These are phyloP conservation scores for Eupithecia dodoneata DNA, from an alignment of 2,888 invertebrate genomes.

Conservation along the genomic window DNA sequence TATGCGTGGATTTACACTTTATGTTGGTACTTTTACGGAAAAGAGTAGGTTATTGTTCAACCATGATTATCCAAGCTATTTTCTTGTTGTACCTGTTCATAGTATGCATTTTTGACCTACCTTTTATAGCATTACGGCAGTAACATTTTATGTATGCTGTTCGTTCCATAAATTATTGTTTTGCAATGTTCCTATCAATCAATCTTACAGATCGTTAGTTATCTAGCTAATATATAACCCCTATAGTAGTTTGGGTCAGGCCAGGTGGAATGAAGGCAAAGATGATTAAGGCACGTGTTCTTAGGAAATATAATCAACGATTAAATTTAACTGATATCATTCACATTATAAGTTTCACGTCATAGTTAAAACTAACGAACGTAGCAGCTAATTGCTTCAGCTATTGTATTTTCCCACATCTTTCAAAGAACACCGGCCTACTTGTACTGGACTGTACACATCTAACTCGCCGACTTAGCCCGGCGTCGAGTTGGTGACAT, in stretches of 20 bases:
- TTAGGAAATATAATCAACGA: not conserved
- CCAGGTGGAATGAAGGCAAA: not conserved
- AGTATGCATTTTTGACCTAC: not conserved
- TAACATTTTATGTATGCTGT: not conserved
- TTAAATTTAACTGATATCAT: not conserved
- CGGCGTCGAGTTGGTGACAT: not conserved
- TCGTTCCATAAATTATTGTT: not conserved
- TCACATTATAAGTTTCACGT: no score
- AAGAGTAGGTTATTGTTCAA: not conserved
- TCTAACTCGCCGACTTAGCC: not conserved
- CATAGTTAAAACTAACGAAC: not conserved
- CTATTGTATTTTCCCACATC: not conserved
- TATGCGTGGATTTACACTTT: not conserved
- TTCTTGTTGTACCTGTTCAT: not conserved
- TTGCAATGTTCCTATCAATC: slow-evolving; percentile 6
- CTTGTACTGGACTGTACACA: not conserved
- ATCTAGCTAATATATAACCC: not conserved
- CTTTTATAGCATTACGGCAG: not conserved
- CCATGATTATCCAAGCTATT: not conserved
- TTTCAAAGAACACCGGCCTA: not conserved
- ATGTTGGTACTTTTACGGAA: not conserved
- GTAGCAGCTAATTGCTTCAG: not conserved
- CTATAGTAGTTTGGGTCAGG: not conserved
- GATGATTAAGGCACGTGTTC: not conserved
- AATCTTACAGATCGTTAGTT: not conserved